Percentiles rank a stretch among this genome's conserved stretches.
These are phyloP conservation scores for Chironomus tepperi DNA, from an alignment of 1,140 invertebrate species.

Conservation along the genomic window DNA sequence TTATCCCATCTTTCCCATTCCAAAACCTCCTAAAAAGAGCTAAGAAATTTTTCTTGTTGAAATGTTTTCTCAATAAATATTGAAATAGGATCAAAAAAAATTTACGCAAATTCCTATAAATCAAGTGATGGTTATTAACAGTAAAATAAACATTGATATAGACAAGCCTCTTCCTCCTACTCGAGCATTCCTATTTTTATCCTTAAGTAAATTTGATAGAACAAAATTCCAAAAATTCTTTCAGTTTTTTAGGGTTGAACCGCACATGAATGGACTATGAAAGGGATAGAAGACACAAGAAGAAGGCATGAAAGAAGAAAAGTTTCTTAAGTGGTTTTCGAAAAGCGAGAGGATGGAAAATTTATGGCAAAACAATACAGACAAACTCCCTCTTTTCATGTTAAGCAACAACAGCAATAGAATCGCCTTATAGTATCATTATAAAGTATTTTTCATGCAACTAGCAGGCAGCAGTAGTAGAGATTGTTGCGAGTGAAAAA, in stretches of 20 bases:
- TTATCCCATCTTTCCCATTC: neutral
- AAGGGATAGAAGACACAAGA: too few species aligned
- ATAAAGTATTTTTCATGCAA: slow-evolving; percentile 1
- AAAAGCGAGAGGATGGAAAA: slow-evolving; percentile 17
- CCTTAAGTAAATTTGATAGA: neutral
- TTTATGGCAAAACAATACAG: slow-evolving; percentile 22
- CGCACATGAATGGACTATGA: neutral
- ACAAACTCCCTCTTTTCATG: neutral
- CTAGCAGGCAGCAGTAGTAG: neutral
- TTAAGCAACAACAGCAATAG: neutral
- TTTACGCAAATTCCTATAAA: slow-evolving; percentile 20
- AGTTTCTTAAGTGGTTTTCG: slow-evolving; percentile 21
- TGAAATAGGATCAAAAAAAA: slow-evolving; percentile 21
- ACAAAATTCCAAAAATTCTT: slow-evolving; percentile 15
- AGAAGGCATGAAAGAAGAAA: too few species aligned
- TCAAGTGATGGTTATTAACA: slow-evolving; percentile 24
- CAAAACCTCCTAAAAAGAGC: neutral
- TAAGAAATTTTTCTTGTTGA: neutral
- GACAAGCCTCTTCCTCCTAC: neutral
- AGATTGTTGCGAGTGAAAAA: neutral
- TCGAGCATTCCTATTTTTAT: neutral
- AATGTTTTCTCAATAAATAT: slow-evolving; percentile 20
- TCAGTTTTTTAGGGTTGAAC: neutral
- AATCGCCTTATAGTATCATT: slow-evolving; percentile 19
- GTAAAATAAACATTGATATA: slow-evolving; percentile 17